phyloP scores from a whole-genome alignment of 2,113 vertebrate genomes.

The Uria lomvia region DNA sequence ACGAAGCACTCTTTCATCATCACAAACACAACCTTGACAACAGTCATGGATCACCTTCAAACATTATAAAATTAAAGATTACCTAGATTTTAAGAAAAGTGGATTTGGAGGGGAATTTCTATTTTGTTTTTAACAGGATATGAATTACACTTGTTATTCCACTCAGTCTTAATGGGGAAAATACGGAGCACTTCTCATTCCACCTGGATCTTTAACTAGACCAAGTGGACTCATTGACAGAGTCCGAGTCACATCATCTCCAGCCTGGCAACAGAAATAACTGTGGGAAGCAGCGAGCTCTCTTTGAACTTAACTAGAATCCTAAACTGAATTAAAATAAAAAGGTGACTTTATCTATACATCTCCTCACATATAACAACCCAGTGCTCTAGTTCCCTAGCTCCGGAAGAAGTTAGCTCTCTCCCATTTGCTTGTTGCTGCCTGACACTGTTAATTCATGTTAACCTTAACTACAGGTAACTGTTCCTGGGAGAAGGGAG shows the following conservation, averaged over 20 bases:
- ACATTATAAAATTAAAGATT: background rate
- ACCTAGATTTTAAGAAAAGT: background rate
- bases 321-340: background rate
- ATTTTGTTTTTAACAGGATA: background rate
- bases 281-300: background rate
- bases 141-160: background rate
- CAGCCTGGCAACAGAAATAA: background rate
- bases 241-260: background rate
- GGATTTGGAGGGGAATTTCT: background rate
- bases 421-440: background rate
- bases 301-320: background rate
- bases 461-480: background rate
- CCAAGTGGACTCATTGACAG: background rate
- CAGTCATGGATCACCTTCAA: background rate
- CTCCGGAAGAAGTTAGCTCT: background rate
- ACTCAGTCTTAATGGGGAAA: background rate
- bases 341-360: background rate
- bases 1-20: background rate
- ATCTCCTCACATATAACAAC: background rate
- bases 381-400: background rate
- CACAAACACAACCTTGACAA: background rate
- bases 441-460: background rate
- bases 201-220: background rate
- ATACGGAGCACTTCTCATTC: background rate
- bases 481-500: background rate